Base-by-base conservation (phyloP, 2,113 vertebrate species). In the Nestor notabilis region DNA sequence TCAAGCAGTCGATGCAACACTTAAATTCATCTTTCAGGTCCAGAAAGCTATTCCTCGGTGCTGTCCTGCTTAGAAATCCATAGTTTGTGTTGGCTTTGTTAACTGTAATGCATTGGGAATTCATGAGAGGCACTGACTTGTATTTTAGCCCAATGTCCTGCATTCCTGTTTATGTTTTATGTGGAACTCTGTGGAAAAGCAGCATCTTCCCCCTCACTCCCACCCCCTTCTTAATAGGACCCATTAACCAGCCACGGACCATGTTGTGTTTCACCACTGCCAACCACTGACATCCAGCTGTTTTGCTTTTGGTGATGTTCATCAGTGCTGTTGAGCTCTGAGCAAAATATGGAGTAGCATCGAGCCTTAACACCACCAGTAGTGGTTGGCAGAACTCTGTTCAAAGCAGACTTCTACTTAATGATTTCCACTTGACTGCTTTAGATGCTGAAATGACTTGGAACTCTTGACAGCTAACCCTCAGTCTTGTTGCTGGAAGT, bases 161-260 rank as follows among this genome's bases (percentile, higher is more conserved):
- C 27, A 46, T 74, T 81, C 35, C 12, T 1, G 3, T 31, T 14
- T 28, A 46, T 65, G 55, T 56, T 41, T 19, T 11, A 19, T 29
- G 9, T 86, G 46, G 11, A 83, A 44, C 8, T 90, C 49, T 53
- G 10, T n/a, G 35, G 35, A 46, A 49, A 76, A 83, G 11, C 31
- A 66, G 47, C 0, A 23, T 56, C 13, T 35, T 1, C 6, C 20
- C n/a, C 20, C 31, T 49, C 7, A 3, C 5, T 5, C 7, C 43
- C 23, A 58, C 7, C 1, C 2, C 9, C 21, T 61, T 83, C 19
- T 60, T 85, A 49, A 19, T 66, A 28, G 41, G 17, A 79, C 31
- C 14, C 31, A 20, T 79, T 77, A 80, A 35, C 33, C 39, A 37
- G 13, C 4, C 10, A 69, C 43, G 33, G 31, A 82, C 49, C 20